Evolutionary conservation across 2,113 vertebrate genomes (phyloP).

Genomic region (Prionailurus viverrinus): DNA sequence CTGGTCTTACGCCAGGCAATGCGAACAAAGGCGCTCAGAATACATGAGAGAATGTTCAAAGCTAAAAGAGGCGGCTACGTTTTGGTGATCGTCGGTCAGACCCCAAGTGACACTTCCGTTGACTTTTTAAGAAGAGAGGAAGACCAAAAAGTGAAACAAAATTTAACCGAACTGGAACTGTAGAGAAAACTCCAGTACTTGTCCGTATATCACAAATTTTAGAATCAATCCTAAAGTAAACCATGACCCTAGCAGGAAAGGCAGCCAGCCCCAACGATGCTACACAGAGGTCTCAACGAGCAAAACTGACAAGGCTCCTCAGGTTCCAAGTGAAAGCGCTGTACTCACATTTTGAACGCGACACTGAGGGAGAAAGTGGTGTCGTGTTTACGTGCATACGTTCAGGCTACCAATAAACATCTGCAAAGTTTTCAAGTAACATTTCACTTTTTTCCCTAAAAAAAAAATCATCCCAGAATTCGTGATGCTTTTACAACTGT

Average conservation of each 20-base stretch:
- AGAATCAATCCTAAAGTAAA: too few relatives aligned
- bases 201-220: neutral
- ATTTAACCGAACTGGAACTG: neutral
- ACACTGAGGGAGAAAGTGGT: neutral
- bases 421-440: neutral
- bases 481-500: neutral
- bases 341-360: neutral
- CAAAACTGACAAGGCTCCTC: neutral
- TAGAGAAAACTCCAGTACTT: neutral
- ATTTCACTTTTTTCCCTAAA: neutral
- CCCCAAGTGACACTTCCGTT: neutral
- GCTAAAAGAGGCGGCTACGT: neutral
- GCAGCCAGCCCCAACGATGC: neutral
- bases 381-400: neutral
- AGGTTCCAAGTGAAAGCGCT: neutral
- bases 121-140: neutral
- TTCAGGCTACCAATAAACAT: neutral
- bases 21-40: neutral
- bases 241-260: neutral
- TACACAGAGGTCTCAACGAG: rapidly evolving
- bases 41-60: neutral
- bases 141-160: neutral
- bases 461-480: neutral
- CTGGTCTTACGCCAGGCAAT: neutral
- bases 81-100: neutral